Percentiles rank a stretch among this genome's conserved stretches.
phyloP scores from a whole-genome alignment of 1,140 invertebrate species.

The Aphaenogaster ashmeadi region DNA sequence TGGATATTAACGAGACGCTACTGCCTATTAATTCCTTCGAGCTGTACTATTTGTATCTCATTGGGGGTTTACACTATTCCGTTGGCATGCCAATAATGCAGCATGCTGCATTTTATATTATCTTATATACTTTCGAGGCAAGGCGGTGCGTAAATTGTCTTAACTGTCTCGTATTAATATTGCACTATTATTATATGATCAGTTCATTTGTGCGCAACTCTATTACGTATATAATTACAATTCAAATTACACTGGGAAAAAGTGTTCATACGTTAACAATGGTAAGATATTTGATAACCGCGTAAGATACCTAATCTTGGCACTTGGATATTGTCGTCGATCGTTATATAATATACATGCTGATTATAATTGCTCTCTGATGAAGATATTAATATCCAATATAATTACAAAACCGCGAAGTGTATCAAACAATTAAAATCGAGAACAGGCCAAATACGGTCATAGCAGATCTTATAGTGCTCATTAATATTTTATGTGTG shows the following conservation, averaged over 20 bases:
- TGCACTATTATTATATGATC: background rate
- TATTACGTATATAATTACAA: conserved; percentile 15
- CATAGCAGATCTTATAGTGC: no score
- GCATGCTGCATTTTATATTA: background rate
- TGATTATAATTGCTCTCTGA: background rate
- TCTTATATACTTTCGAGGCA: background rate
- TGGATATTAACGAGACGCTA: conserved; percentile 68
- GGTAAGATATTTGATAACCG: background rate
- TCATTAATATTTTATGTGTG: no score
- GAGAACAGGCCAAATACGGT: no score
- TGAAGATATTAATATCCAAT: conserved; percentile 12
- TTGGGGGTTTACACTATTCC: background rate
- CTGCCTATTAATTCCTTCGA: conserved; percentile 66
- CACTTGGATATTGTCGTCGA: background rate
- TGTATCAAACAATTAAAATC: no score
- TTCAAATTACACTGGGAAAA: background rate
- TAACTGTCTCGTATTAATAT: conserved; percentile 7
- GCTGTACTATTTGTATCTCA: conserved; percentile 46
- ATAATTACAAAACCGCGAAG: no score
- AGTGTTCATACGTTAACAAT: background rate
- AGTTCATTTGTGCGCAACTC: background rate
- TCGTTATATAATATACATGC: background rate
- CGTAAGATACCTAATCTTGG: background rate
- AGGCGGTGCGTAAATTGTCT: conserved; percentile 14
- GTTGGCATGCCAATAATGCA: conserved; percentile 22